Evolutionary conservation across 2,797 vertebrate genomes (phyloP), one percentile per base, ranked within the genome.

Genomic region (Pterois miles): DNA sequence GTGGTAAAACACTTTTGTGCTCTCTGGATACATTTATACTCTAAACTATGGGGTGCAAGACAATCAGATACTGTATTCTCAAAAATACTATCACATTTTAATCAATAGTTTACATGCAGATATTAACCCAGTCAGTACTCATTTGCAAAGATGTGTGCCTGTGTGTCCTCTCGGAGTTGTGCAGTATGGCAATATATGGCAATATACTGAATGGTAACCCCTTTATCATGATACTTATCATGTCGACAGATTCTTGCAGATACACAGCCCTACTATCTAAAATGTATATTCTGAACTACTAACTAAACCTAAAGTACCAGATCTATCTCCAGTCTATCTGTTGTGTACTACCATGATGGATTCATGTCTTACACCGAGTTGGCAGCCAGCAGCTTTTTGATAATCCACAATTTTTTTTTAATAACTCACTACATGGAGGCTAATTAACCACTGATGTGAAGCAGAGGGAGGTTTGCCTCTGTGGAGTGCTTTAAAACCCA

Each of bases 201-300:
- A 43, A 43, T 43, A 0, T 43, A 46, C 20, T 43, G 40, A 43
- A 43, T 43, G 16, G 18, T 43, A 43, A 43, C 40, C 43, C 18
- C 43, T 46, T 0, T 20, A 46, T 43, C 0, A 46, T 0, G 18
- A 46, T 20, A 46, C 8, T 0, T 46, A 46, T 46, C 1, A 46
- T 46, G 20, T 2, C 18, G 7, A 16, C 43, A 46, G 43, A 46
- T 46, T 46, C 43, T 46, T 46, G 43, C 43, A 0, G 20, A 46
- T 20, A 46, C 43, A 46, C 3, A 46, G 43, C 18, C 18, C 18
- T 46, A 46, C 18, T 46, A 46, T 53, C 22, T 53, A 25, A 6
- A 13, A 14, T 2, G 52, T 12, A 70, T 62, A 38, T 31, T 71
- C 13, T 22, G 18, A 43, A 38, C n/a, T 14, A 31, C 31, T n/a